Conservation (phyloP, 1,140 invertebrate genomes). For the Glossosoma conforme region DNA sequence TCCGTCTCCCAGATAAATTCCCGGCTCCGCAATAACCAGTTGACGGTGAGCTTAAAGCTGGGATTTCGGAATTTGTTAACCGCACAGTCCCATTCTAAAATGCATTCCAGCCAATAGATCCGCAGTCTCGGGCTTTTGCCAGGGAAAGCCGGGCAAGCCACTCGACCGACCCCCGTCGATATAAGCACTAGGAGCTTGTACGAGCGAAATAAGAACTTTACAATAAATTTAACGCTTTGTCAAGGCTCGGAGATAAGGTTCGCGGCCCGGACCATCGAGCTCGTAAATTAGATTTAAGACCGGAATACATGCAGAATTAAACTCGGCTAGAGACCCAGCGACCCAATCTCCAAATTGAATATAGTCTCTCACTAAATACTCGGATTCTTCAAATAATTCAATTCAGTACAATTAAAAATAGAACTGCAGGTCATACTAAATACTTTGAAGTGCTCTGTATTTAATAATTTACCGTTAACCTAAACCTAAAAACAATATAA, state of each 20-base stretch:
- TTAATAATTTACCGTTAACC: too few species aligned
- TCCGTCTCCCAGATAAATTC: background rate
- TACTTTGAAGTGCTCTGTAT: too few species aligned
- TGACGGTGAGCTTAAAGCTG: background rate
- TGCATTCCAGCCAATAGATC: conserved; percentile 13
- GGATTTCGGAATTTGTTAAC: conserved; percentile 19
- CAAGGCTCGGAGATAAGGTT: conserved; percentile 22
- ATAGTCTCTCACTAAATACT: too few species aligned
- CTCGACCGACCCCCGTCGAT: too few species aligned
- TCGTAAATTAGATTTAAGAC: conserved; percentile 29
- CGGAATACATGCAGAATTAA: conserved; percentile 28
- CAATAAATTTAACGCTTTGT: conserved; percentile 29
- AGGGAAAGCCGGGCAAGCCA: background rate
- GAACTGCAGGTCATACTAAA: too few species aligned
- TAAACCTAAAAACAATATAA: too few species aligned
- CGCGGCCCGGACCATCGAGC: conserved; percentile 1
- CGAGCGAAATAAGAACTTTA: conserved; percentile 25
- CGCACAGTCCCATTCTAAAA: conserved; percentile 17
- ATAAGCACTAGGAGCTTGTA: too few species aligned
- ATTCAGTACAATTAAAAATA: too few species aligned
- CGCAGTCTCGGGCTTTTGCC: background rate
- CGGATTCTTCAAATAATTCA: too few species aligned
- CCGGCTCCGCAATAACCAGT: background rate
- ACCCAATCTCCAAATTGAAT: conserved; percentile 22
- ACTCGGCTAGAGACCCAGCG: conserved; percentile 5